phyloP scores from a whole-genome alignment of 2,888 invertebrate species.

The Acanthosepion pharaonis region DNA sequence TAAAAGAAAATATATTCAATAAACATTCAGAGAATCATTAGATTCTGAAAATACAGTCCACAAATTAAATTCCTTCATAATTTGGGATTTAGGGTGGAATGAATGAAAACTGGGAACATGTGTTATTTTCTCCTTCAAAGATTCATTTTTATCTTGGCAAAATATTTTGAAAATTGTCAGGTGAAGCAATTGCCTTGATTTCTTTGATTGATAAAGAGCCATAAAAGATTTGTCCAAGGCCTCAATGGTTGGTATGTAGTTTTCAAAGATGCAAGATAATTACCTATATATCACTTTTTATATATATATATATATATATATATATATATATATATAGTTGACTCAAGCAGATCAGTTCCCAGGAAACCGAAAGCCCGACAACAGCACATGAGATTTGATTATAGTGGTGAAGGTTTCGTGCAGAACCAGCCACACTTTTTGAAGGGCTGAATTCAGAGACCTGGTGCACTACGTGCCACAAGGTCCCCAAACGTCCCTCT shows the following conservation, averaged over 20 bases:
- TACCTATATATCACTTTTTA: no score
- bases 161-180: background rate
- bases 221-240: background rate
- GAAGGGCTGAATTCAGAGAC: no score
- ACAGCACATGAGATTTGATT: no score
- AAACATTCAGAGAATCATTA: conserved; percentile 33
- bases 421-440: no score
- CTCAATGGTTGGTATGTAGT: background rate
- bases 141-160: background rate
- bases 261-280: background rate
- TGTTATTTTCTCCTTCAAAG: conserved; percentile 9
- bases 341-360: no score
- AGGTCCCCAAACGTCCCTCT: no score
- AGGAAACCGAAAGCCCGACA: no score
- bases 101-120: conserved; percentile 9
- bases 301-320: no score
- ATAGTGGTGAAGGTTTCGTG: no score
- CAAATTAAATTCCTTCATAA: conserved; percentile 33
- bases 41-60: background rate
- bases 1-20: conserved; percentile 5
- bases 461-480: no score
- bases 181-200: background rate
- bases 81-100: background rate
- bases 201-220: background rate
- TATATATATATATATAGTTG: no score